phyloP scores from a whole-genome alignment of 2,113 vertebrate species.

The Baryphthengus martii region DNA sequence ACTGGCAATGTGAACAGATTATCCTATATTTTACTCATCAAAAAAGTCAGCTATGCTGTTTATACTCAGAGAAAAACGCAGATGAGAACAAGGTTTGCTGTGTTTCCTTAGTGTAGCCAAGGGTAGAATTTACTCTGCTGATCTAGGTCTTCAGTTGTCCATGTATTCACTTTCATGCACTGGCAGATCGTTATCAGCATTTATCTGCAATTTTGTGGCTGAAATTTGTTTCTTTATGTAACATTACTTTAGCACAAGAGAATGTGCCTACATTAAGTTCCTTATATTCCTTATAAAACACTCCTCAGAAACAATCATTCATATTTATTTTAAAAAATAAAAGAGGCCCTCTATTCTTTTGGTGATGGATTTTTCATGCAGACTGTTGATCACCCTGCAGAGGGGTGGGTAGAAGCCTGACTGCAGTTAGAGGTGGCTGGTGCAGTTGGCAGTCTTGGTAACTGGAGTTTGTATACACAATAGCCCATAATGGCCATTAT shows the following conservation, averaged over 20 bases:
- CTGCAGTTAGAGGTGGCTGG: not conserved
- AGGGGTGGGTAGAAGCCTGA: not conserved
- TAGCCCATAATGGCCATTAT: not conserved
- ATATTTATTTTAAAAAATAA: not conserved
- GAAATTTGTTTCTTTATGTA: not conserved
- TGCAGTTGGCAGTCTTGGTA: not conserved
- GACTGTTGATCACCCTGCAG: not conserved
- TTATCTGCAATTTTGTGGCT: not conserved
- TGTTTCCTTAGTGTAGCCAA: not conserved
- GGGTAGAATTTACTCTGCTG: not conserved
- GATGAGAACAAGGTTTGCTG: not conserved
- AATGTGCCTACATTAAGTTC: not conserved
- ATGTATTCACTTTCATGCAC: not conserved
- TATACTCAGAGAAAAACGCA: not conserved
- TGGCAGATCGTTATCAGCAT: not conserved
- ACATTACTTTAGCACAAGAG: not conserved
- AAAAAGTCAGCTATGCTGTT: not conserved
- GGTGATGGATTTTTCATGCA: not conserved
- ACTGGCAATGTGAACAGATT: not conserved
- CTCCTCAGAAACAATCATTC: not conserved
- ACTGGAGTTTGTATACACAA: not conserved
- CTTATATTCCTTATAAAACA: not conserved
- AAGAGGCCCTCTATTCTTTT: not conserved
- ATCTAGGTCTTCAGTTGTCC: not conserved
- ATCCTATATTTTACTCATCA: not conserved